phyloP scores from a whole-genome alignment of 2,113 vertebrate genomes.

The Zapornia atra region DNA sequence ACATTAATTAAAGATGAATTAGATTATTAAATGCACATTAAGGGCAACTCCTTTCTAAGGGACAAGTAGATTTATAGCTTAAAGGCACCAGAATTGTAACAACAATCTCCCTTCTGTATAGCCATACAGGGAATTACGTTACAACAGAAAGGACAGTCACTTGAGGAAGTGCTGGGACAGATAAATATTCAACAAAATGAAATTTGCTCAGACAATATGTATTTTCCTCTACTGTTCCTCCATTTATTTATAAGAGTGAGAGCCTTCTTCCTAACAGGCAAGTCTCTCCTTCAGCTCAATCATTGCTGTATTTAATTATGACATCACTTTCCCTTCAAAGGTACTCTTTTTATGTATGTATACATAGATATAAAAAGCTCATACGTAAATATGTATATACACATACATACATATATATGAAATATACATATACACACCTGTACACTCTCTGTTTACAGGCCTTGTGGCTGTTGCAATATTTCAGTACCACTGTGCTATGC shows the following conservation, averaged over 20 bases:
- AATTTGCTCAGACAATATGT: background rate
- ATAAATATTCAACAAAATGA: background rate
- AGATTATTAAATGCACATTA: constrained; percentile 40
- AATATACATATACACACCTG: background rate
- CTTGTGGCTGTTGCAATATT: background rate
- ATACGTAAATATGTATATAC: background rate
- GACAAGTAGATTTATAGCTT: constrained; percentile 29
- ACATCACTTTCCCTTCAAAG: background rate
- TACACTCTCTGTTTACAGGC: background rate
- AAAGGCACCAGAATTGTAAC: background rate
- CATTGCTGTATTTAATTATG: background rate
- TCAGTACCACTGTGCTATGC: background rate
- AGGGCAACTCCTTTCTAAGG: constrained; percentile 27
- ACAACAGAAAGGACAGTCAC: background rate
- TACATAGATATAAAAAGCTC: background rate
- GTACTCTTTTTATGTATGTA: background rate
- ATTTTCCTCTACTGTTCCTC: background rate
- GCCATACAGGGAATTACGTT: background rate
- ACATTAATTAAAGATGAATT: constrained; percentile 64
- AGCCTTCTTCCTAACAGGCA: background rate
- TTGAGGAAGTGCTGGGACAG: background rate
- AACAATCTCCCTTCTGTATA: background rate
- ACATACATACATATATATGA: background rate
- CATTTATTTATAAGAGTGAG: background rate
- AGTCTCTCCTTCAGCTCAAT: background rate